phyloP scores from a whole-genome alignment of 2,113 vertebrate genomes.

The Prochilodus magdalenae region DNA sequence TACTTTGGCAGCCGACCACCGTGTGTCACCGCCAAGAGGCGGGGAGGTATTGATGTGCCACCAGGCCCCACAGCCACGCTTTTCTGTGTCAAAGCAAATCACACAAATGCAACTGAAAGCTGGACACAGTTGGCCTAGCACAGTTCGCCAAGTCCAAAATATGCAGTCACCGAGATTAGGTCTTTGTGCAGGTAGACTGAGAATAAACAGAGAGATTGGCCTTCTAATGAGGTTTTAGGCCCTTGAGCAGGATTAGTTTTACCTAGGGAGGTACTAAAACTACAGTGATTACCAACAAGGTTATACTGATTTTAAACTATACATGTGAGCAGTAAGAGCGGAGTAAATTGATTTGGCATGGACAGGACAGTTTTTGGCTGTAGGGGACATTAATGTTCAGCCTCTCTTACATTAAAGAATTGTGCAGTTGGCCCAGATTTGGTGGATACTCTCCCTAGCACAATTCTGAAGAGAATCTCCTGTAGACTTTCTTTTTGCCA shows the following conservation, averaged over 20 bases:
- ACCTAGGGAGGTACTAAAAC: not conserved
- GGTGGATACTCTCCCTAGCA: too few species aligned
- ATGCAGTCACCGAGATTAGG: not conserved
- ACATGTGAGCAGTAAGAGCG: not conserved
- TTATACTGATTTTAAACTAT: not conserved
- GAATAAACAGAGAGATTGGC: not conserved
- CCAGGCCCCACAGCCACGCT: conserved; percentile 29
- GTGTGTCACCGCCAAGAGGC: conserved; percentile 9
- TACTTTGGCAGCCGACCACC: conserved; percentile 18
- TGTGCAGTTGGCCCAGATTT: too few species aligned
- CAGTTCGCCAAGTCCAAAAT: conserved; percentile 1
- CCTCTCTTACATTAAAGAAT: too few species aligned
- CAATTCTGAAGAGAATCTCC: too few species aligned
- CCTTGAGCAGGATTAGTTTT: not conserved
- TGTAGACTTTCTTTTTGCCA: too few species aligned
- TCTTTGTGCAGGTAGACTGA: not conserved
- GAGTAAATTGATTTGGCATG: not conserved
- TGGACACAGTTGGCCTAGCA: conserved; percentile 7
- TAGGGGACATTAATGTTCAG: too few species aligned
- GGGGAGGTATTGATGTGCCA: conserved; percentile 28
- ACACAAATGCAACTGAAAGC: conserved; percentile 25
- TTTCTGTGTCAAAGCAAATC: conserved; percentile 35
- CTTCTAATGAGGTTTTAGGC: not conserved
- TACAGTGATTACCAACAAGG: not conserved
- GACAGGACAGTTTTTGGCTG: too few species aligned